Evolutionary conservation across 2,113 vertebrate genomes (phyloP), one percentile per base, ranked within the genome.

Genomic region (Nematolebias whitei): DNA sequence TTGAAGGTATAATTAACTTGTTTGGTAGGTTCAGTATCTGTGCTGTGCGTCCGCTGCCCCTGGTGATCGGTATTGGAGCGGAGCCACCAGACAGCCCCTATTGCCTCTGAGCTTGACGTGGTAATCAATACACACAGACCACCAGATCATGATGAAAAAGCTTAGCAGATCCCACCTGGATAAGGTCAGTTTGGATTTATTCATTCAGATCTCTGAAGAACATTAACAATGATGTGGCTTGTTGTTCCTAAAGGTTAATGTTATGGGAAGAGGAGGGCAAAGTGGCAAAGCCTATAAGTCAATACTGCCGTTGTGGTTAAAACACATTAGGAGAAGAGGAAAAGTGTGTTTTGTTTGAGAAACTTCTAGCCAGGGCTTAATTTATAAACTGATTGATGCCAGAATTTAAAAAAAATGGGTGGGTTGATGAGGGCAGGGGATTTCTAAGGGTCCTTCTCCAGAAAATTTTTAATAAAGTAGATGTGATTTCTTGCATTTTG

Each of bases 1-100:
- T 79, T 76, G 50, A 79, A 84, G 72, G 66, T 73, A 83, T 87
- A 87, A 91, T 91, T 85, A 87, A 85, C 74, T 80, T 83, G 71
- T 83, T 85, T 83, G 68, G 76, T 76, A 78, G 63, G 63, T 76
- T 80, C 26, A 78, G 82, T 75, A 77, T 72, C 58, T 83, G 74
- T 67, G 79, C 69, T 82, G 74, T 77, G 63, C 60, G 82, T 85
- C 85, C 78, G 79, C 76, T 59, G 40, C 68, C 81, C 71, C 63
- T 53, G 45, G 74, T 85, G 79, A 76, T 84, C 83, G 72, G 82
- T 85, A 90, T 86, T 89, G 78, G 68, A 88, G 78, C 41, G 48
- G 78, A 87, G 87, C 83, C 61, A 66, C 20, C 66, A 84, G 80
- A 47, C 68, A 63, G 70, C 74, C 74, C 32, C 67, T 14, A 3